Evolutionary conservation across 2,888 invertebrate genomes (phyloP).

Genomic region (Athalia circularis): DNA sequence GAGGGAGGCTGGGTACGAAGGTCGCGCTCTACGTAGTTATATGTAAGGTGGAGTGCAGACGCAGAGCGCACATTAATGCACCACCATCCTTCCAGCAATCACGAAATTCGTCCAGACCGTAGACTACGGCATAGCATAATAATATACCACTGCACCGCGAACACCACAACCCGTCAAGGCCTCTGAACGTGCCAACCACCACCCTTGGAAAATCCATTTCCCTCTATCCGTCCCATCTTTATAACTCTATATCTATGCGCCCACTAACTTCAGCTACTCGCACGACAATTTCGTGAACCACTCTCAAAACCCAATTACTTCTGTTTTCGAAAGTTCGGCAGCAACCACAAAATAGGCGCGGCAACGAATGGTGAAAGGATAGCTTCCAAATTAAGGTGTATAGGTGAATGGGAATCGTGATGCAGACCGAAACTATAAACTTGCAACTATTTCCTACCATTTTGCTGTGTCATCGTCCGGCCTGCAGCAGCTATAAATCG

Average conservation of each 20-base stretch:
- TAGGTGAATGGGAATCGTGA: background rate
- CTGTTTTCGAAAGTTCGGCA: slow-evolving; percentile 32
- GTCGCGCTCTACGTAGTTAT: background rate
- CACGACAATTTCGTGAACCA: slow-evolving; percentile 30
- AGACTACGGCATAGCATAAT: background rate
- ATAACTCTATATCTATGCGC: background rate
- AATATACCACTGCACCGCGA: background rate
- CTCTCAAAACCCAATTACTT: slow-evolving; percentile 43
- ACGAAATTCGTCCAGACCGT: slow-evolving; percentile 25
- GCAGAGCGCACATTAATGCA: slow-evolving; percentile 28
- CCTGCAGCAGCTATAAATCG: slow-evolving; percentile 21
- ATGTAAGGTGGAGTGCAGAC: background rate
- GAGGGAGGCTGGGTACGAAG: slow-evolving; percentile 6
- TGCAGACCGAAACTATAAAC: background rate
- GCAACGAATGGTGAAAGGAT: slow-evolving; percentile 22
- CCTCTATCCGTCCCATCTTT: background rate
- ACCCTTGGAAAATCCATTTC: slow-evolving; percentile 27
- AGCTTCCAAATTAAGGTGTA: too few relatives aligned
- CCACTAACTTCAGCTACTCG: slow-evolving; percentile 16
- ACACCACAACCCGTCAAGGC: background rate
- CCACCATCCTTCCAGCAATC: slow-evolving; percentile 29
- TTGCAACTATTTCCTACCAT: too few relatives aligned
- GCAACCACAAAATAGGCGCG: slow-evolving; percentile 8
- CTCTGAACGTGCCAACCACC: slow-evolving; percentile 28
- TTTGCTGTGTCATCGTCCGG: too few relatives aligned